Percentiles rank a stretch among this genome's conserved stretches.
phyloP scores from a whole-genome alignment of 1,140 invertebrate species.

The Thaumatotibia leucotreta region DNA sequence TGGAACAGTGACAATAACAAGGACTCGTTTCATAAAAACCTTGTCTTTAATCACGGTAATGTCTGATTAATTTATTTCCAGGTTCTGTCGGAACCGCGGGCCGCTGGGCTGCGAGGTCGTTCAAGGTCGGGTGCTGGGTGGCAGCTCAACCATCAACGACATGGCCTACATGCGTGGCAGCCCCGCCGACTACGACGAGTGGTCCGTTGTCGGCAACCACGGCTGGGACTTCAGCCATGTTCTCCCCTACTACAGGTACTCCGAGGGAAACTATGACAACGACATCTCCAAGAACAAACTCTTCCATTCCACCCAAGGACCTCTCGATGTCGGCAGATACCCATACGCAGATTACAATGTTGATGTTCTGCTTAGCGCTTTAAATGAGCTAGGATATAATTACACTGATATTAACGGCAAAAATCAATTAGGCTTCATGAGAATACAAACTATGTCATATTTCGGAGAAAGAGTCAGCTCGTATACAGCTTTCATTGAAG shows the following conservation, averaged over 20 bases:
- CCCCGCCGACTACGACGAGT: slow-evolving; percentile 82
- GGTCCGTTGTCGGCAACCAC: slow-evolving; percentile 78
- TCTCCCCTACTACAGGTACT: slow-evolving; percentile 82
- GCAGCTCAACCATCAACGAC: slow-evolving; percentile 86
- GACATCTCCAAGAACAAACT: slow-evolving; percentile 63
- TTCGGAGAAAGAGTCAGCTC: slow-evolving; percentile 71
- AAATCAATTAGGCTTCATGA: slow-evolving; percentile 74
- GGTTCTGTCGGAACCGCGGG: slow-evolving; percentile 56
- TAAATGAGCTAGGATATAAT: slow-evolving; percentile 66
- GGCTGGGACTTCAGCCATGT: slow-evolving; percentile 84
- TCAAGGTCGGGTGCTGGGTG: slow-evolving; percentile 84
- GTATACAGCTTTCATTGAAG: slow-evolving; percentile 58
- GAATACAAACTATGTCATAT: slow-evolving; percentile 65
- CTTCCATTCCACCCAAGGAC: slow-evolving; percentile 62
- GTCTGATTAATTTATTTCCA: slow-evolving; percentile 35
- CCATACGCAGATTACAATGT: slow-evolving; percentile 62
- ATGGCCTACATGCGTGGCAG: slow-evolving; percentile 89
- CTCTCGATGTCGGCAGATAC: slow-evolving; percentile 63
- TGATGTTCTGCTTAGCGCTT: slow-evolving; percentile 67
- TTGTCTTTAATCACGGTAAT: too few species aligned
- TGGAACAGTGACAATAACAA: too few species aligned
- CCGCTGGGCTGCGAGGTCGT: slow-evolving; percentile 57
- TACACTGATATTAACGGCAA: slow-evolving; percentile 71
- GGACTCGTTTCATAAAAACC: too few species aligned
- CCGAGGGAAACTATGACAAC: slow-evolving; percentile 71